Base-by-base conservation (phyloP, 2,113 vertebrate species). In the Labeo catla region DNA sequence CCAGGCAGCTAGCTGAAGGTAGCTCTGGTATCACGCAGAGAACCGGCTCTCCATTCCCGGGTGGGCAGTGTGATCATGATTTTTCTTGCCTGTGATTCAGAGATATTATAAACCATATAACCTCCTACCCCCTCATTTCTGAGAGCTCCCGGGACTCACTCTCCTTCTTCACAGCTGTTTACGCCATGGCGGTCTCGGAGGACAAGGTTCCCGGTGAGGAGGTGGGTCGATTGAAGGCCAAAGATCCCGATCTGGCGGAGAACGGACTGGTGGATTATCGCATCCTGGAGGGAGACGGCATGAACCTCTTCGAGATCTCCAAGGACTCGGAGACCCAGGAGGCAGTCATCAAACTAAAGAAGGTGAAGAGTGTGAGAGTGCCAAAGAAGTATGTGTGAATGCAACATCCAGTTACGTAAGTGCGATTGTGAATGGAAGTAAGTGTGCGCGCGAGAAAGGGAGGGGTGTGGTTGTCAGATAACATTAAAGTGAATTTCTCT, bases 261-360 rank as follows among this genome's bases (percentile, higher is more conserved):
- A 99, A 99, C 9, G 98, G 97, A 12, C 91, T 98, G 91, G 97
- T 99, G 80, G 95, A 96, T 36, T 99, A 99, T 91, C 96, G 94
- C 66, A 92, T 98, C 63, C 92, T 98, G 1, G 97, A 99, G 7
- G 98, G 97, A 39, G 98, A 99, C 0, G 98, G 98, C 0, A 91
- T 97, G 77, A 93, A 94, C 76, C 72, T 95, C 90, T 99, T 99
- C 85, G 98, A 99, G 86, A 95, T 99, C 88, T 95, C 93, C 73
- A 98, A 97, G 0, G 97, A 99, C 92, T 99, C 98, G 0, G 96
- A 98, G 92, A 98, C 97, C 83, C 96, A 97, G 87, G 98, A 99
- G 92, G 98, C 97, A 0, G 96, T 99, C 70, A 94, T 99, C 82
- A 99, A 99, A 87, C 96, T 99, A 72, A 99, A 96, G 92, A 99